Percentiles rank a stretch among this genome's conserved stretches.
Evolutionary conservation across 2,113 vertebrate genomes (phyloP).

Genomic region (Origma solitaria): DNA sequence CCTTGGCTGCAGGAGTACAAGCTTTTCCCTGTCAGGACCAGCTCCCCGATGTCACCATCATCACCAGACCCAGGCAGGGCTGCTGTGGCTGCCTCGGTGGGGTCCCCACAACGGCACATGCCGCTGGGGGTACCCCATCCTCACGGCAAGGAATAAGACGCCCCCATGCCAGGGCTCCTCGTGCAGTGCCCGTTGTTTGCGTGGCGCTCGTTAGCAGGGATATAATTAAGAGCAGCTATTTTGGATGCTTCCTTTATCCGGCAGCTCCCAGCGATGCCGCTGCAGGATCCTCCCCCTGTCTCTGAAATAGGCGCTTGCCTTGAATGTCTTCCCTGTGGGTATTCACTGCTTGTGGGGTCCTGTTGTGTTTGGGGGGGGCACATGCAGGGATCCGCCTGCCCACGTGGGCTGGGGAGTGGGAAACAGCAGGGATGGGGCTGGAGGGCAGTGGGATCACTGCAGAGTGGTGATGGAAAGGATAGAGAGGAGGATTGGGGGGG

Average conservation of each 20-base stretch:
- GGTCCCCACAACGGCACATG: not conserved
- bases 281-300: constrained; percentile 26
- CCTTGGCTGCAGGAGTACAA: constrained; percentile 50
- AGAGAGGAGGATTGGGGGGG: not conserved
- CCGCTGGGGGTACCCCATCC: rapidly evolving
- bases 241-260: constrained; percentile 56
- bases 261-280: constrained; percentile 13
- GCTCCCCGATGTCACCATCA: not conserved
- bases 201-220: constrained; percentile 27
- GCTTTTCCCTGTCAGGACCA: not conserved
- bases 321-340: not conserved
- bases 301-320: not conserved
- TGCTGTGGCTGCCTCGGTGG: not conserved
- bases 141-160: rapidly evolving
- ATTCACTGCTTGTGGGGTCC: not conserved
- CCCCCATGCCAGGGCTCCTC: not conserved
- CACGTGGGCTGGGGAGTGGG: not conserved
- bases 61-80: not conserved
- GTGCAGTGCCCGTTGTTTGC: not conserved
- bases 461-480: not conserved
- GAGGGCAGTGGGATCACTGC: not conserved
- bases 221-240: constrained; percentile 62
- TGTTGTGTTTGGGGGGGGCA: not conserved
- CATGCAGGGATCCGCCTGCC: not conserved
- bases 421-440: not conserved